Conservation (phyloP, 2,113 vertebrate genomes). For the Mesitornis unicolor region DNA sequence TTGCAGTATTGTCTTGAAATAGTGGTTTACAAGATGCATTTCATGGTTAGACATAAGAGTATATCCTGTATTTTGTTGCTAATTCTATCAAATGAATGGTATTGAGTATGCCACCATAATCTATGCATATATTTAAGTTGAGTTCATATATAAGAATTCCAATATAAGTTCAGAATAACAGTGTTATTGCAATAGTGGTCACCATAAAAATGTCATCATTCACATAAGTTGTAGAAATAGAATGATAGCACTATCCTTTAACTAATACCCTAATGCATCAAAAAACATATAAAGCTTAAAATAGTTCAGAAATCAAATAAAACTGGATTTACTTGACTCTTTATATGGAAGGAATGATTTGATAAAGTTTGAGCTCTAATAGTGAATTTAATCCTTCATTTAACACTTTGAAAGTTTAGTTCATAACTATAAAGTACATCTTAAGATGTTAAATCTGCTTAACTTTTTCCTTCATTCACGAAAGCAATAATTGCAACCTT, state of each 20-base stretch:
- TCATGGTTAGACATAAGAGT: neutral
- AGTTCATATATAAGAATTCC: neutral
- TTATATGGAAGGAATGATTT: neutral
- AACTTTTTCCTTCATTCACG: neutral
- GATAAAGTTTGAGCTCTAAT: neutral
- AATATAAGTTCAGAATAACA: neutral
- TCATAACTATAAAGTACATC: neutral
- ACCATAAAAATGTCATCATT: neutral
- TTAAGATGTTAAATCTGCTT: neutral
- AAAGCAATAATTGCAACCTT: neutral
- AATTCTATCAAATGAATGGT: neutral
- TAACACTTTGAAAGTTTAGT: neutral
- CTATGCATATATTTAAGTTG: neutral
- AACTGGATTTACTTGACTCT: neutral
- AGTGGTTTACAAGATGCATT: neutral
- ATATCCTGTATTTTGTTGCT: neutral
- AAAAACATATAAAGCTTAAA: neutral
- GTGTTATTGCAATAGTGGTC: neutral
- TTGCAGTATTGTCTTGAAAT: no score
- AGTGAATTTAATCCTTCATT: neutral
- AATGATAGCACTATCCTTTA: neutral
- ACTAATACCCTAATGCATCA: neutral
- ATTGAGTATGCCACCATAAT: neutral
- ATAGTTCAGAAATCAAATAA: conserved; percentile 3
- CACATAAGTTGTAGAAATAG: neutral